phyloP scores from a whole-genome alignment of 1,140 invertebrate genomes.

The Luehdorfia chinensis region DNA sequence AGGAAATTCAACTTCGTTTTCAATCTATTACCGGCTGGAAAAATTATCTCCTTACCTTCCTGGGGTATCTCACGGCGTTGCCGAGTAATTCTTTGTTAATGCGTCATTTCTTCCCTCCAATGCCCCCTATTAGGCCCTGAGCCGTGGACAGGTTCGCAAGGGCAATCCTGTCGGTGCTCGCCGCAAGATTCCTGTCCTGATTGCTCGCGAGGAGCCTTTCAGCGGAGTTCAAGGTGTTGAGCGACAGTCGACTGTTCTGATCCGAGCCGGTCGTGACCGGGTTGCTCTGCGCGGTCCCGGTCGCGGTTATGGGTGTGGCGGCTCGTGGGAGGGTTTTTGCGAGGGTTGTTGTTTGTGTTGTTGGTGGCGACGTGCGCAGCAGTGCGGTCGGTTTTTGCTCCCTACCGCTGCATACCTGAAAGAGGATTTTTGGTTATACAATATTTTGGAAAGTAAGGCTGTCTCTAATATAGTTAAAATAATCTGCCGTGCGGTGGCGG shows the following conservation, averaged over 20 bases:
- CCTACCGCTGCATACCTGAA: conserved; percentile 69
- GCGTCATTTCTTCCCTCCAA: conserved; percentile 78
- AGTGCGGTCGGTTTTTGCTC: conserved; percentile 65
- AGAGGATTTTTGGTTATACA: too few species aligned
- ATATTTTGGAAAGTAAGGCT: too few species aligned
- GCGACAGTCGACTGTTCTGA: conserved; percentile 50
- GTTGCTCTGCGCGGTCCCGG: conserved; percentile 22
- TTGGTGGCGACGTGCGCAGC: conserved; percentile 57
- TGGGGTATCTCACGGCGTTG: conserved; percentile 35
- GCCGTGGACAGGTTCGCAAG: conserved; percentile 64
- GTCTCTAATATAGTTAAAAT: too few species aligned
- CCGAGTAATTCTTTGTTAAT: conserved; percentile 41
- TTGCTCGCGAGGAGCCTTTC: conserved; percentile 50
- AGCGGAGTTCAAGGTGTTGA: conserved; percentile 55
- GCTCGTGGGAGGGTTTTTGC: conserved; percentile 43
- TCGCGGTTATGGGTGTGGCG: conserved; percentile 43
- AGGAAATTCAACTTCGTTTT: too few species aligned
- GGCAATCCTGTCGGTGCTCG: conserved; percentile 49
- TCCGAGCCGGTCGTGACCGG: conserved; percentile 19
- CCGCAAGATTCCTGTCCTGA: conserved; percentile 40
- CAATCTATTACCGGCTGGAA: too few species aligned
- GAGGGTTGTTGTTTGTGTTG: conserved; percentile 29
- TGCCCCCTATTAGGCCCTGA: conserved; percentile 76
- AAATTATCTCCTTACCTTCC: conserved; percentile 42
- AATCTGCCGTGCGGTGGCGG: too few species aligned